Evolutionary conservation across 2,888 invertebrate species (phyloP), one percentile per base, ranked within the genome.

Genomic region (Drosophila hamatofila): DNA sequence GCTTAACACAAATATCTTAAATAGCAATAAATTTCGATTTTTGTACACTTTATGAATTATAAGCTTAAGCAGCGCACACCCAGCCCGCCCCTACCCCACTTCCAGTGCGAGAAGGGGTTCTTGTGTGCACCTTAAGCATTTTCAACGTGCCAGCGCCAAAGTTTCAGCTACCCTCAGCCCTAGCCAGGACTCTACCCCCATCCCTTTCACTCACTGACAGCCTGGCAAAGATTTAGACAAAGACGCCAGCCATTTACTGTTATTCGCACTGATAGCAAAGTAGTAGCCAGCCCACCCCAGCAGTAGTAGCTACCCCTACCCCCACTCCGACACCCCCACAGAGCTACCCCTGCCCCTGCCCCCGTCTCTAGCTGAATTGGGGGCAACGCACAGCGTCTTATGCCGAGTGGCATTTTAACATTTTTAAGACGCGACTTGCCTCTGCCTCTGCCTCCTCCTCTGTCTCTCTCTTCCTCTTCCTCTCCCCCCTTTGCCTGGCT

Each of bases 11-110:
- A 92, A 89, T 88, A 90, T 88, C 91, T 90, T 89, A 86, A 91
- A 92, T 85, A 89, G 92, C 89, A 91, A 92, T 92, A 92, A 92
- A 92, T 92, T 92, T 92, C 91, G 92, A 92, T 92, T 92, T 85
- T 91, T 83, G 88, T 86, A 88, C 85, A 90, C 92, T 91, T 92
- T 90, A 90, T 92, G 92, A 92, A 92, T 92, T 92, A 92, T 92
- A 90, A 91, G 91, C 91, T 91, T 81, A 83, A 80, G 65, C 37
- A 77, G 75, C 67, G 48, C 77, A 59, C 44, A 37, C 18, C 18
- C 35, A 14, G 14, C 35, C 35, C 14, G 12, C 42, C 25, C 18
- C 11, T 11, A 30, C 9, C 9, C 30, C 30, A 3, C 30, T 11
- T 30, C 25, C 9, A 23, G 0, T 14, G 5, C 14, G 35, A 37